A percentile compares a stretch with the other conserved stretches of the same genome.
phyloP scores from a whole-genome alignment of 37 sponge, comb jelly and placozoan genomes.

The Halichondria panicea region DNA sequence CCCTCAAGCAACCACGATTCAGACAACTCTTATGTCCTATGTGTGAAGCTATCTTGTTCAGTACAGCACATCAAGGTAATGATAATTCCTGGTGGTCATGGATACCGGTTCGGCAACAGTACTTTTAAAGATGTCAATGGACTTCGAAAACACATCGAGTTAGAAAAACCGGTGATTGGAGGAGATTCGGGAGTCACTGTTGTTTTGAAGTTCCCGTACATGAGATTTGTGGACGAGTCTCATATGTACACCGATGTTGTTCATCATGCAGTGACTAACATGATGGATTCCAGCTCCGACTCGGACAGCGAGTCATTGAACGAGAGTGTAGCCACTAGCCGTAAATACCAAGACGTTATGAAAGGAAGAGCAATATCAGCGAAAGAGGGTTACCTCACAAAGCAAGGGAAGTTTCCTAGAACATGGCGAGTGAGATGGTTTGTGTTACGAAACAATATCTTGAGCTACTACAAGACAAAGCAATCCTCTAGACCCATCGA shows the following conservation, averaged over 20 bases:
- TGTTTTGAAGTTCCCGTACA: constrained; percentile 59
- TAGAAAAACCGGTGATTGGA: constrained; percentile 59
- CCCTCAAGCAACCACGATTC: constrained; percentile 43
- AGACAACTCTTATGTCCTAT: constrained; percentile 28
- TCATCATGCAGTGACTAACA: constrained; percentile 66
- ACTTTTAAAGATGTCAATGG: constrained; percentile 34
- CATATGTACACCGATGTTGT: constrained; percentile 61
- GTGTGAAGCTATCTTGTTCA: constrained; percentile 60
- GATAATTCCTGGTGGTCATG: neutral
- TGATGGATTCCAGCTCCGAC: constrained; percentile 3
- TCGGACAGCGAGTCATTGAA: neutral
- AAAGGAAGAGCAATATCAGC: constrained; percentile 31
- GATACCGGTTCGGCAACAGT: constrained; percentile 62
- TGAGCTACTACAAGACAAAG: constrained; percentile 68
- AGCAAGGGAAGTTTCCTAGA: constrained; percentile 61
- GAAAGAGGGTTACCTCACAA: constrained; percentile 80
- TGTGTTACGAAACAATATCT: constrained; percentile 50
- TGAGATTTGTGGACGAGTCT: constrained; percentile 40
- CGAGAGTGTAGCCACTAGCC: too few relatives aligned
- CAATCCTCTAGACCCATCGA: constrained; percentile 59
- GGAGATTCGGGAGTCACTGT: constrained; percentile 71
- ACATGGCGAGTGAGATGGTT: constrained; percentile 79
- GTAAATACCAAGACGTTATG: too few relatives aligned
- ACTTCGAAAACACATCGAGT: constrained; percentile 63
- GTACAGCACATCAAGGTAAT: constrained; percentile 68